These are phyloP conservation scores for Hymenopus coronatus DNA, from an alignment of 2,888 invertebrate genomes.

Conservation along the genomic window DNA sequence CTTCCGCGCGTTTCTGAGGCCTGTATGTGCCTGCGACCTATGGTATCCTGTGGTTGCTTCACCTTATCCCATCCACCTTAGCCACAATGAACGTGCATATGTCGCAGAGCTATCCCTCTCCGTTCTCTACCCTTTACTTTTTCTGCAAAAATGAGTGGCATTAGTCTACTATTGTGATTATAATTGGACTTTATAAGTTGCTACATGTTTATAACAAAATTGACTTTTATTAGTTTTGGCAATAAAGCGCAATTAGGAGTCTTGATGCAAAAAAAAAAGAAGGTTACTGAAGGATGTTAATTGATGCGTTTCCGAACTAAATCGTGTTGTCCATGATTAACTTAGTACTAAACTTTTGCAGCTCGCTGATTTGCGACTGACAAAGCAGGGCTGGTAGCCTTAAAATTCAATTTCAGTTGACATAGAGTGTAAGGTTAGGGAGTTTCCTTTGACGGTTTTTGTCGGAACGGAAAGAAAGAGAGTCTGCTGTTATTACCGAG, in stretches of 20 bases:
- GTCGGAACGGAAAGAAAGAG: not conserved
- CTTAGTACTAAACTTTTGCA: not conserved
- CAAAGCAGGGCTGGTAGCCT: not conserved
- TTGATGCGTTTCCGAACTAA: not conserved
- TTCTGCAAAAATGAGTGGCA: no score
- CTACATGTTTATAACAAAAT: no score
- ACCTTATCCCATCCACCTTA: no score
- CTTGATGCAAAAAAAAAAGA: not conserved
- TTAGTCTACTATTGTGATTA: no score
- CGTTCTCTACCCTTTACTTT: no score
- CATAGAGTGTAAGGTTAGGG: not conserved
- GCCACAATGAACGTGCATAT: no score
- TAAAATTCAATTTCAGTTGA: not conserved
- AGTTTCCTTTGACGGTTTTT: not conserved
- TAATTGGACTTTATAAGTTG: no score
- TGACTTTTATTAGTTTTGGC: no score
- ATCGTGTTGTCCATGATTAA: not conserved
- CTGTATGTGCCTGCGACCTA: no score
- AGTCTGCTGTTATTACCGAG: not conserved
- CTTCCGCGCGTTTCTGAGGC: no score
- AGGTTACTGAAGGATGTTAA: not conserved
- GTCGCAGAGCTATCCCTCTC: no score
- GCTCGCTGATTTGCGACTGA: not conserved
- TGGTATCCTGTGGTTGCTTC: no score
- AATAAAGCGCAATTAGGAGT: not conserved